Evolutionary conservation across 2,888 invertebrate species (phyloP), one percentile per base, ranked within the genome.

Genomic region (Plemyria rubiginata): DNA sequence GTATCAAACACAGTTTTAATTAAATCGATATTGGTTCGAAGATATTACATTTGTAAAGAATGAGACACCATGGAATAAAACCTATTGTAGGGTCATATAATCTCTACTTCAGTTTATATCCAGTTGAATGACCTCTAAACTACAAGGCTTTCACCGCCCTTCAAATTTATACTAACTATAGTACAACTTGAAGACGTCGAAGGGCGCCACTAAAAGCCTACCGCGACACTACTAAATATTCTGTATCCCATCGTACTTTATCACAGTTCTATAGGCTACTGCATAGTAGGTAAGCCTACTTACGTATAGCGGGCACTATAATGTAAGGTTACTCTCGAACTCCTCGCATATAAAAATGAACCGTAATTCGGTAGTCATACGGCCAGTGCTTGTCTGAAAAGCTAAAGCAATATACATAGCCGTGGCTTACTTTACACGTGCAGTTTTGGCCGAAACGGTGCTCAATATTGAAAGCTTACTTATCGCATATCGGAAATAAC

Each of bases 401-500:
- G 16, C 11, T 51, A 51, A 9, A 15, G 28, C 40, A 11, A 13
- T 49, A 48, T 15, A 43, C 40, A 29, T 28, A 15, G 43, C 0
- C 11, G 51, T 16, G 13, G 56, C 16, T 54, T 48, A 38, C 16
- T 38, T 49, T 40, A 50, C 9, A 57, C 32, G 50, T 43, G 16
- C 43, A 51, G 5, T 16, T 28, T 6, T n/a, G 29, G 32, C 41
- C 22, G 50, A 51, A 41, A 58, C 38, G 45, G 22, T 46, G 52
- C 46, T 58, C 45, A 36, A 8, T 46, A 45, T 55, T 58, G 58
- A 46, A 15, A 56, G 32, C 40, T 13, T 38, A 38, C 11, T 38
- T 58, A 38, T 38, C 41, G 52, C 13, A 32, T 11, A 45, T 13
- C 46, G 46, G 56, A 56, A 56, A 56, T 56, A 61, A 13, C 40